Base-by-base conservation (phyloP, 2,113 vertebrate genomes). In the Naja naja region DNA sequence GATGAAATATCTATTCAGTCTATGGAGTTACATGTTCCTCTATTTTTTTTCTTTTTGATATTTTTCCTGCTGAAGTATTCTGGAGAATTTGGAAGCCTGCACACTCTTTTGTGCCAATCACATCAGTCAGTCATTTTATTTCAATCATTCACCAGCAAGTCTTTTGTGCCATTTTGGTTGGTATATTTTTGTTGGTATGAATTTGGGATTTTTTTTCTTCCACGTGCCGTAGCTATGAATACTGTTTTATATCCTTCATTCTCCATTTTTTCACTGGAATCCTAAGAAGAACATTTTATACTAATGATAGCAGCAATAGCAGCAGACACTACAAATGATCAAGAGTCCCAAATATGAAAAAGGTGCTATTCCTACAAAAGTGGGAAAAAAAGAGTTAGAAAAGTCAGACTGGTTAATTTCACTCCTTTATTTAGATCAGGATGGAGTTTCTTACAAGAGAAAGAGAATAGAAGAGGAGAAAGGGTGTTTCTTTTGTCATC, bases 271-370 rank as follows among this genome's bases (percentile, higher is more conserved):
- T 55, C 34, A n/a, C 6, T 20, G 18, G 56, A 49, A 64, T 45
- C 11, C 20, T 22, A 69, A 69, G 4, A 53, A 55, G 52, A 52
- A 52, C 4, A n/a, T 34, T 52, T 49, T 90, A 23, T n/a, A 14
- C 30, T 25, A 11, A 5, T 53, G 47, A 52, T 34, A 89, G 34
- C 16, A 58, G 49, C 27, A 22, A 47, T 3, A 27, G 20, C 7
- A 22, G 27, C 74, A 81, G 34, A 43, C 20, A 81, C 74, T 10
- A 81, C 74, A 81, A 81, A 81, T 43, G 0, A 95, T 95, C 96
- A 97, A 90, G 95, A 96, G 93, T 88, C 95, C 25, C 93, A 96
- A 96, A 97, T 96, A 90, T 25, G 90, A 96, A 92, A 93, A 49
- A 95, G 95, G 95, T 9, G 91, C 97, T 96, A 90, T 96, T 96